phyloP scores from a whole-genome alignment of 30 jellyfish, hydroid and myxozoan species.

The Turritopsis dohrnii region DNA sequence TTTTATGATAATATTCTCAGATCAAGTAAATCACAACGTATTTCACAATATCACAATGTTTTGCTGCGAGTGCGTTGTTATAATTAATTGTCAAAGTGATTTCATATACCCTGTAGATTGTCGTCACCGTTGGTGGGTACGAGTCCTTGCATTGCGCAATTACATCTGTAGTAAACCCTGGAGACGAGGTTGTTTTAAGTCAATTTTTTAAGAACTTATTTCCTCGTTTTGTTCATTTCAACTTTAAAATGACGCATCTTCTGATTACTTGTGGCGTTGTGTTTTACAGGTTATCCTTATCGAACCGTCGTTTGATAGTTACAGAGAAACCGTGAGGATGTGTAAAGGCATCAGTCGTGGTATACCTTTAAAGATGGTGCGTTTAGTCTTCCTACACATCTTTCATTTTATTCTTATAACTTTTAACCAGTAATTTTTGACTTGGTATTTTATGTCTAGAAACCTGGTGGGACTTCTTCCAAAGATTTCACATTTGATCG shows the following conservation, averaged over 20 bases:
- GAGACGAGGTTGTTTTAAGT: conserved; percentile 78
- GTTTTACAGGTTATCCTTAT: conserved; percentile 89
- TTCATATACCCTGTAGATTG: conserved; percentile 29
- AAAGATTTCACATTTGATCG: conserved; percentile 62
- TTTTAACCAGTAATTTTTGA: neutral
- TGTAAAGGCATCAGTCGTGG: conserved; percentile 66
- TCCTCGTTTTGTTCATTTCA: neutral
- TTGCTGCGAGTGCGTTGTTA: no score
- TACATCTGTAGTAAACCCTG: conserved; percentile 72
- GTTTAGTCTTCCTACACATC: conserved; percentile 2
- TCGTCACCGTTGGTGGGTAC: conserved; percentile 80
- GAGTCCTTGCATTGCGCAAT: conserved; percentile 77
- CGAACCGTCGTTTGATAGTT: conserved; percentile 84
- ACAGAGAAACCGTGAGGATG: conserved; percentile 50
- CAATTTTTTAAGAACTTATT: neutral
- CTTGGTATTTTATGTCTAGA: conserved; percentile 28
- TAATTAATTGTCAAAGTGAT: no score
- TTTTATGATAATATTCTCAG: no score
- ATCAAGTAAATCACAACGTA: no score
- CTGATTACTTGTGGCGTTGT: no score
- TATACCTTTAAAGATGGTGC: conserved; percentile 61
- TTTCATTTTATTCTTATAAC: neutral
- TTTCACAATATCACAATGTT: no score
- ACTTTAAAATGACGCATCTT: neutral
- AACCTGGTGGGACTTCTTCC: conserved; percentile 62